Conservation (phyloP, 2,888 invertebrate species). For the Lobophora halterata region DNA sequence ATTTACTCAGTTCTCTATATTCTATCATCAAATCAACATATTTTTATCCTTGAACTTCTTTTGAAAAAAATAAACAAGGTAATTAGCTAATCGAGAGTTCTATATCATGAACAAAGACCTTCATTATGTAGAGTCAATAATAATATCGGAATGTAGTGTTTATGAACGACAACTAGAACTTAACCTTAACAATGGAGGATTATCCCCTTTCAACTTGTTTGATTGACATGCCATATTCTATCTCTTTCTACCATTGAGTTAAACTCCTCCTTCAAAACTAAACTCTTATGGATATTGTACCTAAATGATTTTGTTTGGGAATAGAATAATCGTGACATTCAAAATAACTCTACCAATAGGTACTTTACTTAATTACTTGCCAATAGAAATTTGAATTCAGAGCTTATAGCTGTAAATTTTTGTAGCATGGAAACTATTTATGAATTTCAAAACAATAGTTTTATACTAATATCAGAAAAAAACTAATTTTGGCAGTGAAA, state of each 20-base stretch:
- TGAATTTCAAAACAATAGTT: too few species aligned
- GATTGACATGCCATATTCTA: slow-evolving; percentile 56
- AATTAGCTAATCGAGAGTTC: slow-evolving; percentile 37
- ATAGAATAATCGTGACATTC: too few species aligned
- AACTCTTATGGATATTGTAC: neutral
- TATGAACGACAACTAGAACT: slow-evolving; percentile 25
- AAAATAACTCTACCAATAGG: too few species aligned
- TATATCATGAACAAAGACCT: slow-evolving; percentile 25
- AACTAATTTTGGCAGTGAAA: too few species aligned
- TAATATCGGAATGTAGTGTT: slow-evolving; percentile 8
- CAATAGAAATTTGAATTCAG: too few species aligned
- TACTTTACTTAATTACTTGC: too few species aligned
- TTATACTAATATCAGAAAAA: too few species aligned
- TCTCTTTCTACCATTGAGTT: slow-evolving; percentile 40
- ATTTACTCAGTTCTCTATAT: too few species aligned
- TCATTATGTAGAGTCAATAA: slow-evolving; percentile 12
- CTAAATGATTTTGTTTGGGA: too few species aligned
- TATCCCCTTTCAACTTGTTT: slow-evolving; percentile 42
- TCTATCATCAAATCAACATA: neutral
- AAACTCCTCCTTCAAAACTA: slow-evolving; percentile 42
- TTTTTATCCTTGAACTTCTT: neutral
- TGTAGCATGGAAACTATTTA: too few species aligned
- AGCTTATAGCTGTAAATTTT: too few species aligned
- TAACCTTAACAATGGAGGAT: slow-evolving; percentile 34
- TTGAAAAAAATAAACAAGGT: slow-evolving; percentile 47